Evolutionary conservation across 2,888 invertebrate species (phyloP), one percentile per base, ranked within the genome.

Genomic region (Serripes groenlandicus): DNA sequence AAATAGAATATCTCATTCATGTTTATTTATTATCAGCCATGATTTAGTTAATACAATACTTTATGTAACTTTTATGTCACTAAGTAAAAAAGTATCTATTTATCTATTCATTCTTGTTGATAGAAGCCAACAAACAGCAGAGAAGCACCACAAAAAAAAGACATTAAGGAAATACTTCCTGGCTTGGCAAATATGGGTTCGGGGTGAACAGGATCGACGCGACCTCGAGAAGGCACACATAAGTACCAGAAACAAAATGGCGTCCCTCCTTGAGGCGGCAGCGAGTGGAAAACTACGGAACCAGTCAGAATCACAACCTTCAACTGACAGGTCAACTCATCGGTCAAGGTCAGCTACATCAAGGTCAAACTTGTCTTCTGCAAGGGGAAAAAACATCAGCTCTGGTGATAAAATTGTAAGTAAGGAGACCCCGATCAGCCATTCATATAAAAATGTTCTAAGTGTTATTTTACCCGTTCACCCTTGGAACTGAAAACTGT

Each of bases 231-330:
- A 90, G 18, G 91, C 90, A 7, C 92, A 93, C 85, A 87, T 85
- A 26, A 85, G 75, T 32, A 93, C 93, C 3, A 90, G 91, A 37
- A 89, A 83, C 85, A 94, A 94, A 79, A 94, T 94, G 92, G 87
- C 91, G 73, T 90, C 92, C 23, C 88, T 94, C 70, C 89, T 94
- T 35, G 90, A 92, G 42, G 93, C 93, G 9, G 93, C 93, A 30
- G 90, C 92, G 21, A 86, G 90, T 2, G 93, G 93, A 2, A 89
- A 88, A 72, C 83, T 93, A 23, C 83, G 86, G 88, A 71, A 72
- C 42, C 66, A 37, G 66, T 37, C 42, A 2, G 66, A 66, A 35
- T 66, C 66, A 18, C 66, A 66, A 28, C 66, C 66, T 28, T 42
- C 66, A 9, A 66, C 66, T n/a, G 66, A 42, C 3, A 66, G 66